Evolutionary conservation across 1,140 invertebrate species (phyloP).

Genomic region (Brachionus paranguensis): DNA sequence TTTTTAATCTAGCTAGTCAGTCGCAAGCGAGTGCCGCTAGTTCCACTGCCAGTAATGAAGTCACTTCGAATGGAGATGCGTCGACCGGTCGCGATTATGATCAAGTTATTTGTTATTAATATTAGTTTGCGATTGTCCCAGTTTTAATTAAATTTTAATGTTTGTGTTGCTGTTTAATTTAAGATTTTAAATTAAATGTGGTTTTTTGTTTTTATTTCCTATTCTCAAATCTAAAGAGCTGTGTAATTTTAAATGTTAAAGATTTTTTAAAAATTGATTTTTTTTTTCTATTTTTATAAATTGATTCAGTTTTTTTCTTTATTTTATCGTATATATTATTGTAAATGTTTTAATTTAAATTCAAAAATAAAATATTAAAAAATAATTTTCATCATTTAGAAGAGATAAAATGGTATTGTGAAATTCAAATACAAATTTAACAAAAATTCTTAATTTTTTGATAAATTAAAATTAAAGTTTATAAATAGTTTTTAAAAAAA

Average conservation of each 20-base stretch:
- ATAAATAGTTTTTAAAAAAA: too few species aligned
- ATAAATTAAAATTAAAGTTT: too few species aligned
- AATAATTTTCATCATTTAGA: too few species aligned
- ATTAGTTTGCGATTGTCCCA: not conserved
- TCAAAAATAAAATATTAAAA: not conserved
- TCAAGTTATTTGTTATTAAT: conserved; percentile 31
- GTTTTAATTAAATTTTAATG: not conserved
- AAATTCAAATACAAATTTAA: too few species aligned
- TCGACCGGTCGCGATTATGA: not conserved
- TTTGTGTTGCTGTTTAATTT: not conserved
- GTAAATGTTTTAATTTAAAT: conserved; percentile 8
- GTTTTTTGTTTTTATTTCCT: not conserved
- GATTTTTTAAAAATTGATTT: not conserved
- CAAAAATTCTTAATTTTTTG: too few species aligned
- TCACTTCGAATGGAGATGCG: not conserved
- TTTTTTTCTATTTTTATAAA: not conserved
- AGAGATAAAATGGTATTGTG: too few species aligned
- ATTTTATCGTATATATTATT: not conserved
- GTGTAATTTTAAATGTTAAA: not conserved
- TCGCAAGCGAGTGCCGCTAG: not conserved
- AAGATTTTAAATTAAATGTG: not conserved
- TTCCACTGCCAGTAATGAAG: not conserved
- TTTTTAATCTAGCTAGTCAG: not conserved
- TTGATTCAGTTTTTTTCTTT: not conserved
- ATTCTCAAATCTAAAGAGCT: not conserved